Evolutionary conservation across 1,140 invertebrate genomes (phyloP), one percentile per base, ranked within the genome.

Genomic region (Chrysomallon squamiferum): DNA sequence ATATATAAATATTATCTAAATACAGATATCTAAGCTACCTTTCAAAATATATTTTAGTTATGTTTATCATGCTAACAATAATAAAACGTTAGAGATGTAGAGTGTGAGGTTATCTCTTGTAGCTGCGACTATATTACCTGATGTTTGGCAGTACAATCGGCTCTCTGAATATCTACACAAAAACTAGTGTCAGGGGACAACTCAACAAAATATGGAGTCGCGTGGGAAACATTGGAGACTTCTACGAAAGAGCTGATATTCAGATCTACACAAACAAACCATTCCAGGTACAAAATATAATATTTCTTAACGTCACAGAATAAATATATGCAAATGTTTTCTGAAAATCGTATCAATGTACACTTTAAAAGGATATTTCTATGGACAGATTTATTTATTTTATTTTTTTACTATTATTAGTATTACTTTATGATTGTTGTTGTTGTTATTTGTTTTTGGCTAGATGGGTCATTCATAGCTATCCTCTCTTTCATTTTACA

Each of bases 121-220:
- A 81, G 79, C 59, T 81, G 32, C 65, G 79, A 13, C 71, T 85
- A 32, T 84, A 73, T 64, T 86, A 86, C 63, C 79, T 84, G 68
- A 87, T 87, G 83, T 82, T 79, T 72, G 85, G 85, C 27, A 61
- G 56, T 9, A 65, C 61, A 11, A 80, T 84, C 7, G 84, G 82
- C 11, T 70, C 71, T 22, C 62, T 85, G 25, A 81, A 77, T 69
- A 74, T 85, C 5, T 84, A 83, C 62, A 81, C 74, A 3, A 64
- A 78, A 29, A 72, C 73, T 18, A 32, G 71, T 2, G 20, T 66
- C 5, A 50, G 50, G n/a, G 80, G 77, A 45, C 50, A 65, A 9
- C 59, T 77, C 15, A 75, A 72, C 25, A 59, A 62, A 22, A 58
- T 80, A 1, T 78, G 76, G 72, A 57, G 65, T 7, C 74, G 70